These are phyloP conservation scores for Notolabrus celidotus DNA, from an alignment of 2,797 vertebrate genomes.

Conservation along the genomic window DNA sequence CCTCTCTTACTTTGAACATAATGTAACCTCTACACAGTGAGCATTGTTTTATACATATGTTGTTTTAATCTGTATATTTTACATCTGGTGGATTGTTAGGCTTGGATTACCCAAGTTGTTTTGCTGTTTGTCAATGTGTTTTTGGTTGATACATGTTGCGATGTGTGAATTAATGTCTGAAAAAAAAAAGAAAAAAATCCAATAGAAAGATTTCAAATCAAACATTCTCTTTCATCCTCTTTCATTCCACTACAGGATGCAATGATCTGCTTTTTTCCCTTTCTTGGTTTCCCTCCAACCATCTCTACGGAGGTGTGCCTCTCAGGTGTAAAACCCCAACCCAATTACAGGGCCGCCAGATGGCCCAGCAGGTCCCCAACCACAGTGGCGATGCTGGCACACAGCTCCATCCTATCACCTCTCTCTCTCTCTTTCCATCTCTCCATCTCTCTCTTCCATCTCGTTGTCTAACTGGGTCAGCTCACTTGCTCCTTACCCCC, in stretches of 20 bases:
- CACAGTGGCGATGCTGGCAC: conserved; percentile 62
- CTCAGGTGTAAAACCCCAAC: conserved; percentile 84
- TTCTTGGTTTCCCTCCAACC: conserved; percentile 26
- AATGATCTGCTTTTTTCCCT: conserved; percentile 22
- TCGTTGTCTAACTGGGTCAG: conserved; percentile 70
- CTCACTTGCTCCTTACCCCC: conserved; percentile 50
- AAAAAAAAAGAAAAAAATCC: no score
- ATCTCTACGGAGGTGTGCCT: conserved; percentile 64
- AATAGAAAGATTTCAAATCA: no score
- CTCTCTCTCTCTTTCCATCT: conserved; percentile 46
- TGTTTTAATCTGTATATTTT: no score
- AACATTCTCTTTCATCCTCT: conserved; percentile 11
- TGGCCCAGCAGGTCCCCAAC: conserved; percentile 82
- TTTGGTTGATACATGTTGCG: no score
- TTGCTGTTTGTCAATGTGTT: no score
- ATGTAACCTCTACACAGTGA: no score
- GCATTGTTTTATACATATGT: no score
- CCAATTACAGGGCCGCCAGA: conserved; percentile 85
- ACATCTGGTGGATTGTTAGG: no score
- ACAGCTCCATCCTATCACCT: conserved; percentile 61
- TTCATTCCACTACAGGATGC: conserved; percentile 8
- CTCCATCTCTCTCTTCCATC: conserved; percentile 7
- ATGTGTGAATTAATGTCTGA: no score
- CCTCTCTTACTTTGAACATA: no score
- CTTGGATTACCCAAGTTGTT: no score